A percentile compares a stretch with the other conserved stretches of the same genome.
Evolutionary conservation across 2,797 vertebrate species (phyloP).

Genomic region (Tragelaphus oryx): DNA sequence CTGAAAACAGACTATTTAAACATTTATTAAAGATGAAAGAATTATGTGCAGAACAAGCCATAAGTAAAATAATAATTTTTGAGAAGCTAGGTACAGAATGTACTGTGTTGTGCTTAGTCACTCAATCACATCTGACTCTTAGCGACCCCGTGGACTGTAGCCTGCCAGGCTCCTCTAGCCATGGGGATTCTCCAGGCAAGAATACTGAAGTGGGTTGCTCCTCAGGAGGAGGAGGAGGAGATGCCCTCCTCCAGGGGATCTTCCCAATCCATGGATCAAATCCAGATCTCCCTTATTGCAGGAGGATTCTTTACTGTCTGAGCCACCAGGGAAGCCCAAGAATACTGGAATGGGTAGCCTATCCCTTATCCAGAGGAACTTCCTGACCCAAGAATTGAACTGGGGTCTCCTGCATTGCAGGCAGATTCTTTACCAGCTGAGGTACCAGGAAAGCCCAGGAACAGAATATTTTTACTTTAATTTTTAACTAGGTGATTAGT

Average conservation of each 20-base stretch:
- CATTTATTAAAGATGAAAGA: slow-evolving; percentile 23
- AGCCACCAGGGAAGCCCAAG: neutral
- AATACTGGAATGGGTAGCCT: neutral
- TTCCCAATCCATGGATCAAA: neutral
- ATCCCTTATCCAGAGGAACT: neutral
- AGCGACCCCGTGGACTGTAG: neutral
- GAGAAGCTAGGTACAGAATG: neutral
- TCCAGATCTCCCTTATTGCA: neutral
- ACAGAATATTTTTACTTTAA: neutral
- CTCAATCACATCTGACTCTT: neutral
- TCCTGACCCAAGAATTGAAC: neutral
- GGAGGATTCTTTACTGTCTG: neutral
- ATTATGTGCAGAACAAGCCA: neutral
- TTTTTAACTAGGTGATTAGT: neutral
- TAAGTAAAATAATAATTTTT: slow-evolving; percentile 1
- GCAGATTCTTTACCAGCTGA: neutral
- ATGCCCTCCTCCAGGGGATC: neutral
- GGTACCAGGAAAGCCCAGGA: neutral
- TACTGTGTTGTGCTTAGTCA: neutral
- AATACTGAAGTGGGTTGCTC: neutral
- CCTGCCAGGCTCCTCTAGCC: neutral
- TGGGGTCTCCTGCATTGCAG: neutral
- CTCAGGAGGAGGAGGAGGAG: too few species aligned
- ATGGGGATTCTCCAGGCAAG: neutral
- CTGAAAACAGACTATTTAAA: neutral